Conservation (phyloP, 1,140 invertebrate species). For the Harpegnathos saltator region DNA sequence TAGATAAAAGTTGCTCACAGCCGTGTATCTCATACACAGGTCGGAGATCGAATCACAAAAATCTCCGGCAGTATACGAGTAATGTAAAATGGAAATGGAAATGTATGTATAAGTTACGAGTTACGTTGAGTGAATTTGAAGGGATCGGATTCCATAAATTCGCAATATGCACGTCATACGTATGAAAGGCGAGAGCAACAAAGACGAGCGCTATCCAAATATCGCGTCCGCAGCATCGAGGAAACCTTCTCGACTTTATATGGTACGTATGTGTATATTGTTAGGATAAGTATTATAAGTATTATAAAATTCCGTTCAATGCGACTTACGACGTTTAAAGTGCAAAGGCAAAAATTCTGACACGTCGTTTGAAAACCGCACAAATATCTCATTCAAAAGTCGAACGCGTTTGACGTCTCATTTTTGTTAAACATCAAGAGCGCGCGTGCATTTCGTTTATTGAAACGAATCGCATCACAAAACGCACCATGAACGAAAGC, state of each 20-base stretch:
- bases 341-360: too few species aligned
- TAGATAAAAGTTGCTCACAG: not conserved
- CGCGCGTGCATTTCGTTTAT: not conserved
- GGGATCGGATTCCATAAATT: constrained; percentile 36
- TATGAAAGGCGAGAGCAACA: not conserved
- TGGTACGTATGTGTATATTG: too few species aligned
- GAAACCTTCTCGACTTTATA: too few species aligned
- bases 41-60: constrained; percentile 9
- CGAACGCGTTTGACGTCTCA: too few species aligned
- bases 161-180: not conserved
- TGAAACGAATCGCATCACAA: not conserved
- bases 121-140: constrained; percentile 6
- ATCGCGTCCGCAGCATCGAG: not conserved
- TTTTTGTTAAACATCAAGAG: not conserved
- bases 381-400: too few species aligned
- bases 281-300: too few species aligned
- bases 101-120: constrained; percentile 2
- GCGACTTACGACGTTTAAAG: too few species aligned
- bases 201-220: not conserved
- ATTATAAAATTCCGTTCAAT: too few species aligned
- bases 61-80: not conserved
- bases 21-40: not conserved
- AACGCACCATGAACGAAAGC: not conserved
- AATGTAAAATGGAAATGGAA: not conserved
- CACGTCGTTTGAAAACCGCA: too few species aligned